These are phyloP conservation scores for Drosophila asahinai DNA, from an alignment of 1,140 invertebrate species.

Conservation along the genomic window DNA sequence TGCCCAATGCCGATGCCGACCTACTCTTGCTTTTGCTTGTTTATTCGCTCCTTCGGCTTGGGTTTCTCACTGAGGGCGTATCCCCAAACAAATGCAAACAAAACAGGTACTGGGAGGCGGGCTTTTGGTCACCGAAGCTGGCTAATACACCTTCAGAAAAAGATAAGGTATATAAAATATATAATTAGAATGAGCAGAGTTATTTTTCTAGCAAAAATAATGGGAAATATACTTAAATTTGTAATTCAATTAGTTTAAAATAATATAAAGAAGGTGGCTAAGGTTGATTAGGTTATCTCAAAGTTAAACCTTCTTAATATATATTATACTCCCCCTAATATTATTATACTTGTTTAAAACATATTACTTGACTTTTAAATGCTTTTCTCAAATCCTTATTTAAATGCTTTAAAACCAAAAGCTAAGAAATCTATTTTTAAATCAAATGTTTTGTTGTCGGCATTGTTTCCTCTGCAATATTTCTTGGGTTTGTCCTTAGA, in stretches of 20 bases:
- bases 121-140: background rate
- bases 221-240: too few relatives aligned
- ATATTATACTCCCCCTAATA: too few relatives aligned
- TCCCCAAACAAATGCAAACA: conserved; percentile 12
- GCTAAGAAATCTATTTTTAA: too few relatives aligned
- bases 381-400: background rate
- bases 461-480: background rate
- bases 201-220: too few relatives aligned
- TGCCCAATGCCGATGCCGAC: conserved; percentile 1
- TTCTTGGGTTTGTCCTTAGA: background rate
- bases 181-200: too few relatives aligned
- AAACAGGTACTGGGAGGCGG: conserved; percentile 7
- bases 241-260: too few relatives aligned
- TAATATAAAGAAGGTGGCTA: too few relatives aligned
- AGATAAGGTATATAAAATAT: too few relatives aligned
- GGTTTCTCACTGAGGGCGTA: background rate
- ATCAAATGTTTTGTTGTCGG: background rate
- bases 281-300: too few relatives aligned
- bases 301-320: too few relatives aligned
- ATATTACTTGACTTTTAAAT: background rate
- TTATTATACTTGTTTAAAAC: too few relatives aligned
- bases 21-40: conserved; percentile 3
- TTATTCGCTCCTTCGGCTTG: conserved; percentile 11
- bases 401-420: conserved; percentile 6
- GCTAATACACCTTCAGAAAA: background rate